Base-by-base conservation (phyloP, 2,888 invertebrate genomes). In the Aspidiotus destructor region DNA sequence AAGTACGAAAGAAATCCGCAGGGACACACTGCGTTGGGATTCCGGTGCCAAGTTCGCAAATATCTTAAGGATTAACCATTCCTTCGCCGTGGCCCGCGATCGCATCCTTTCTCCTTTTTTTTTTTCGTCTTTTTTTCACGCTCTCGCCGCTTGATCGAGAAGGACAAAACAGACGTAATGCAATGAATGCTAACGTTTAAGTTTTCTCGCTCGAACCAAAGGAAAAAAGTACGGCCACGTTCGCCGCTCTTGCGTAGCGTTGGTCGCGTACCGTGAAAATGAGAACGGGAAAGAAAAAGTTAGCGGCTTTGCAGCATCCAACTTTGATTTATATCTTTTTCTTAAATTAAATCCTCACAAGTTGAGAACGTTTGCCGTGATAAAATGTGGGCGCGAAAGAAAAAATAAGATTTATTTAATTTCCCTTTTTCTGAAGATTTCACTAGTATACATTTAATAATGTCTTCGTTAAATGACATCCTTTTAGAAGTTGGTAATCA, bases 61-160 rank as follows among this genome's bases (percentile, higher is more conserved):
- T 65, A 65, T 65, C 65, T 58, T 48, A 65, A 65, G 65, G 65
- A 65, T 65, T 65, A 65, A 65, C 58, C 65, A 58, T 65, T 65
- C 65, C 58, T 65, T 41, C 60, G 40, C 64, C 54, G 55, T 54
- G 28, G 28, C 16, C 11, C 48, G 53, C 63, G 63, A 63, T 63
- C 63, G 53, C 63, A 63, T 63, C 63, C 40, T 17, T 58, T 58
- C 40, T 28, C 28, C 28, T 28, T 28, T 28, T 28, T 28, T 28
- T 28, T 28, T 28, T 64, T 64, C 53, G 41, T 64, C 54, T 28
- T 28, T 64, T 64, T 63, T 55, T 64, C 54, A 13, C 5, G n/a
- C 55, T 54, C 55, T 58, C 10, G 11, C 7, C 48, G 48, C 11
- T 13, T n/a, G 48, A 48, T 11, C 48, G 48, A 11, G 48, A 13